Evolutionary conservation across 2,888 invertebrate species (phyloP).

Genomic region (Pristionchus maxplancki): DNA sequence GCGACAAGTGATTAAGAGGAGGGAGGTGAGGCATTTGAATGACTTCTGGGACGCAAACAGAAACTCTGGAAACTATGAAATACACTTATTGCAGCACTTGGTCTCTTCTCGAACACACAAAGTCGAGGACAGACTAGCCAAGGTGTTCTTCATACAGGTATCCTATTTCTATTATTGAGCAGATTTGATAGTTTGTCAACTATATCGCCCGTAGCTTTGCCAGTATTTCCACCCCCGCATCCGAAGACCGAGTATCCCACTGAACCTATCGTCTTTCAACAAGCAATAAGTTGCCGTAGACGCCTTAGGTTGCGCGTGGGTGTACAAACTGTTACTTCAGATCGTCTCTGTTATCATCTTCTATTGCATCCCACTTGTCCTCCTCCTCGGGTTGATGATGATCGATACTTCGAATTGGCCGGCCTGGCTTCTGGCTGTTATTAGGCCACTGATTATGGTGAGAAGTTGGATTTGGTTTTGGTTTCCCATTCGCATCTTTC

Average conservation of each 20-base stretch:
- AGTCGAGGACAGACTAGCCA: not conserved
- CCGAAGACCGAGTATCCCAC: no score
- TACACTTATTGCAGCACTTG: not conserved
- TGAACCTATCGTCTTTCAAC: no score
- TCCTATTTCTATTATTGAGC: no score
- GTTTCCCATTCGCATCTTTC: no score
- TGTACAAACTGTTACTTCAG: no score
- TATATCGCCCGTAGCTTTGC: no score
- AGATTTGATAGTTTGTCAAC: no score
- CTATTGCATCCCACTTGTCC: not conserved
- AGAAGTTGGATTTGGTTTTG: no score
- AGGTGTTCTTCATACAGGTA: slow-evolving; percentile 22
- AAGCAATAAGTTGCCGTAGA: no score
- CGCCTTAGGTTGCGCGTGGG: no score
- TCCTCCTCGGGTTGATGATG: not conserved
- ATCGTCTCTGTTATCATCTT: not conserved
- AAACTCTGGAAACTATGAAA: not conserved
- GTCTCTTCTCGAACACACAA: not conserved
- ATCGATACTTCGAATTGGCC: not conserved
- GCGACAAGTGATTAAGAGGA: not conserved
- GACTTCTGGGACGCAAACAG: no score
- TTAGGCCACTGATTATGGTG: not conserved
- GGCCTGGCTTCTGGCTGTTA: not conserved
- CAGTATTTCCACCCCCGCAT: no score
- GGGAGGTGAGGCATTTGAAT: not conserved